These are phyloP conservation scores for Stegana nigrithorax DNA, from an alignment of 2,888 invertebrate genomes.

Conservation along the genomic window DNA sequence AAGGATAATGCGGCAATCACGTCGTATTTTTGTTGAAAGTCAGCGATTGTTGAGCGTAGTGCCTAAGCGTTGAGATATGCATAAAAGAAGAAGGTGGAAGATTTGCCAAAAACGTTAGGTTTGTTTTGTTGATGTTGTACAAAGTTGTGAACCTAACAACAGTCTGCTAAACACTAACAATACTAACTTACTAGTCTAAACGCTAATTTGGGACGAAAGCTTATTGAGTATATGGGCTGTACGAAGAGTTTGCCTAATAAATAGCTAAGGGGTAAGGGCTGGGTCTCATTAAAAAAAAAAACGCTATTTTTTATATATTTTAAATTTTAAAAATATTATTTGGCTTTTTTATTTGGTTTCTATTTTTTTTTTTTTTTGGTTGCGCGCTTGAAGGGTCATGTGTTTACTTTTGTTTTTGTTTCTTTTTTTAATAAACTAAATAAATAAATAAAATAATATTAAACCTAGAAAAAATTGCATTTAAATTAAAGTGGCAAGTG, in stretches of 20 bases:
- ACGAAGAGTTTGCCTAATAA: too few species aligned
- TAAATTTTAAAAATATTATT: slow-evolving; percentile 18
- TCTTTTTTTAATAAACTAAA: slow-evolving; percentile 13
- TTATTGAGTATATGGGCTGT: too few species aligned
- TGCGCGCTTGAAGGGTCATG: slow-evolving; percentile 9
- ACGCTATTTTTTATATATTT: background rate
- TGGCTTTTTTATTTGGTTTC: slow-evolving; percentile 5
- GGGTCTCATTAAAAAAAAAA: background rate
- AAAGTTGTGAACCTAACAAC: background rate
- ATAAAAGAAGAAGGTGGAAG: slow-evolving; percentile 63
- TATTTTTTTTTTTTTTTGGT: slow-evolving; percentile 6
- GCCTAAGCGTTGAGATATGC: slow-evolving; percentile 55
- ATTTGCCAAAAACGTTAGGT: slow-evolving; percentile 68
- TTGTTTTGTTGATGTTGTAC: slow-evolving; percentile 46
- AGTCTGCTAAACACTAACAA: background rate
- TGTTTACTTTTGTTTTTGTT: background rate
- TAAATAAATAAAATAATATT: slow-evolving; percentile 4
- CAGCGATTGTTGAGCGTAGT: slow-evolving; percentile 73
- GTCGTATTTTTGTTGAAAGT: slow-evolving; percentile 78
- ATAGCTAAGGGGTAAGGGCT: background rate
- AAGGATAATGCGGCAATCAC: slow-evolving; percentile 78
- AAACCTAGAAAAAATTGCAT: background rate
- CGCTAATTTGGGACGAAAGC: too few species aligned
- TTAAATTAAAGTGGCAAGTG: slow-evolving; percentile 2
- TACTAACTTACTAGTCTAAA: background rate